A percentile compares a stretch with the other conserved stretches of the same genome.
phyloP scores from a whole-genome alignment of 2,113 vertebrate genomes.

The Chroicocephalus ridibundus region DNA sequence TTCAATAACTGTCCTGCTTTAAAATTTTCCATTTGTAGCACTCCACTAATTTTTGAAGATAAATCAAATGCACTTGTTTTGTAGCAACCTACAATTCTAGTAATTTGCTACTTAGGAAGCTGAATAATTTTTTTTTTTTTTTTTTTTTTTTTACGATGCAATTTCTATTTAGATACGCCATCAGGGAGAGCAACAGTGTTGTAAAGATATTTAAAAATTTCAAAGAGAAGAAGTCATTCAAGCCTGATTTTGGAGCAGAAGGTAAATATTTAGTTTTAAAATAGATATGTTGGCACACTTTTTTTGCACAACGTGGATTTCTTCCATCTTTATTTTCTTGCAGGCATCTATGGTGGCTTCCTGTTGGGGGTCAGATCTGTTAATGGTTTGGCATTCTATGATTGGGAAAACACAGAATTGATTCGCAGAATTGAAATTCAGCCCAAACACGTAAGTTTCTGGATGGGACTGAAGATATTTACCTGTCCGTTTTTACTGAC shows the following conservation, averaged over 20 bases:
- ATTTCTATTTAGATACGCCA: constrained; percentile 84
- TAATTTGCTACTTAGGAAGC: background rate
- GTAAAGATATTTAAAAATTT: constrained; percentile 99
- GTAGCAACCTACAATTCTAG: background rate
- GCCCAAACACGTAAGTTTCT: constrained; percentile 89
- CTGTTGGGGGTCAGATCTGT: constrained; percentile 93
- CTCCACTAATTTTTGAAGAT: background rate
- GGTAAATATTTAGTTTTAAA: constrained; percentile 71
- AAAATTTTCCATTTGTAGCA: background rate
- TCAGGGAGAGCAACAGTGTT: constrained; percentile 94
- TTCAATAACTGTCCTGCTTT: background rate
- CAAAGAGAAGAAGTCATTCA: constrained; percentile 98
- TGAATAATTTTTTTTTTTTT: background rate
- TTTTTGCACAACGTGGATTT: background rate
- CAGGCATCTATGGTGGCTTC: constrained; percentile 96
- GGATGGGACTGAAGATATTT: background rate
- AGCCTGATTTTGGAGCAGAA: constrained; percentile 98
- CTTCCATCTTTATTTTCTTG: background rate
- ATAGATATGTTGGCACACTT: background rate
- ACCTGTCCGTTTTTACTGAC: background rate
- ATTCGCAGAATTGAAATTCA: constrained; percentile 98
- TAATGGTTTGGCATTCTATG: constrained; percentile 96
- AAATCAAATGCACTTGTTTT: background rate
- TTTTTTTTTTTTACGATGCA: background rate
- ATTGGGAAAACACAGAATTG: constrained; percentile 97